Base-by-base conservation (phyloP, 2,797 vertebrate species). In the Alauda arvensis region DNA sequence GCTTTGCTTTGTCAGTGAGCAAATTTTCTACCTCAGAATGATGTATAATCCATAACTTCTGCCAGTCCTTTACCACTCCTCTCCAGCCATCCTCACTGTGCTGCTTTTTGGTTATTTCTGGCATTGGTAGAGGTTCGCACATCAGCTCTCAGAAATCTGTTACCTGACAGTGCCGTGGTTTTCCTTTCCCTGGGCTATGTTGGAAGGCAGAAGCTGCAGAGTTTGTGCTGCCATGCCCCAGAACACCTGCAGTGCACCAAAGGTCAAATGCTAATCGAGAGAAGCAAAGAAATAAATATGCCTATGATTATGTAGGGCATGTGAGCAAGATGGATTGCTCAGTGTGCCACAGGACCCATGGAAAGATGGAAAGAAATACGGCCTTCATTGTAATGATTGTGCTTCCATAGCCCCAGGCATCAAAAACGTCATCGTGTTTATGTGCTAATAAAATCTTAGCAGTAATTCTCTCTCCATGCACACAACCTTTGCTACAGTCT, bases 291-390 rank as follows among this genome's bases (percentile, higher is more conserved):
- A 86, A 82, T 68, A 91, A 82, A 81, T 51, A 49, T n/a, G 85
- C 65, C 51, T 21, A 19, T 25, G 62, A 34, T 34, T 79, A 24
- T 8, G 21, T 57, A 57, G 45, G 51, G n/a, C 31, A 55, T 29
- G 18, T 81, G 83, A 87, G 23, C 40, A 92, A 86, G 92, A 94
- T n/a, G 42, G 66, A 94, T 92, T 33, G 40, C 63, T 77, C 75
- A 49, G 8, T 76, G 69, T n/a, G 7, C 7, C 79, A 51, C 57
- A 37, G 25, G 43, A 74, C 75, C 75, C 6, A 69, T 4, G 60
- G 79, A 93, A 88, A 93, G 90, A 86, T 18, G 52, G 71, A 92
- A 77, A 91, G 92, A 96, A 95, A 95, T 95, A 93, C 1, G 8
- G 66, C 59, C 52, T 63, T 63, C 61, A 56, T 57, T 90, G 79